Percentiles rank a stretch among this genome's conserved stretches.
These are phyloP conservation scores for Tribolium castaneum DNA, from an alignment of 1,140 invertebrate genomes.

Conservation along the genomic window DNA sequence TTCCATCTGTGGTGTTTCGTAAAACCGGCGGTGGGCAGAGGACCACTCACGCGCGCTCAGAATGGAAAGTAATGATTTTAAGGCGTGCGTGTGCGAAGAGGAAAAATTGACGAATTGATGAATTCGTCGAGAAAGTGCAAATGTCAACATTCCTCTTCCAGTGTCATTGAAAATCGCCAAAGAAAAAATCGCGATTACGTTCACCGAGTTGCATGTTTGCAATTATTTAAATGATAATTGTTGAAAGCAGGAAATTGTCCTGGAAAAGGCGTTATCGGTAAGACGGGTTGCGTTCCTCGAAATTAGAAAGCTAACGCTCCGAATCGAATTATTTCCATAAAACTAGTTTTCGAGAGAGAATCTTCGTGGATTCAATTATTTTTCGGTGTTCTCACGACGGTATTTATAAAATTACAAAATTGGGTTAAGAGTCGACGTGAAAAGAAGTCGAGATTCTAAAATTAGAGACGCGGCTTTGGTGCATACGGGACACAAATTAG, in stretches of 20 bases:
- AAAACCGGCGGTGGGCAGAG: conserved; percentile 8
- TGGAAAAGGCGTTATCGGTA: conserved; percentile 11
- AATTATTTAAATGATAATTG: conserved; percentile 19
- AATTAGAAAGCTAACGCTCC: conserved; percentile 1
- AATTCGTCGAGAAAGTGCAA: conserved; percentile 9
- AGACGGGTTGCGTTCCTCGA: not conserved
- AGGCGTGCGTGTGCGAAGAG: conserved; percentile 21
- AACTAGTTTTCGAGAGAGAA: conserved; percentile 2
- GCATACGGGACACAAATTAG: not conserved
- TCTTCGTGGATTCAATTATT: not conserved
- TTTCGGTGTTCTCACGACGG: not conserved
- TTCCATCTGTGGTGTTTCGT: conserved; percentile 16
- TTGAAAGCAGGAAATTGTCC: conserved; percentile 30
- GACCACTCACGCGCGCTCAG: conserved; percentile 33
- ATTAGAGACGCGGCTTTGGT: not conserved
- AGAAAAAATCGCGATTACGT: conserved; percentile 13
- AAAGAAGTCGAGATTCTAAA: not conserved
- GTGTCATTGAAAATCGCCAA: conserved; percentile 2
- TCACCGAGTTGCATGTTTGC: conserved; percentile 24
- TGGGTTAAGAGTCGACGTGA: not conserved
- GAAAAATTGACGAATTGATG: not conserved
- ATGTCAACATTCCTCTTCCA: not conserved
- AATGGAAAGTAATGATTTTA: conserved; percentile 37
- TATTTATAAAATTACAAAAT: not conserved
- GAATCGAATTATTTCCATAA: conserved; percentile 13